Evolutionary conservation across 2,797 vertebrate genomes (phyloP).

Genomic region (Rhadinocentrus ornatus): DNA sequence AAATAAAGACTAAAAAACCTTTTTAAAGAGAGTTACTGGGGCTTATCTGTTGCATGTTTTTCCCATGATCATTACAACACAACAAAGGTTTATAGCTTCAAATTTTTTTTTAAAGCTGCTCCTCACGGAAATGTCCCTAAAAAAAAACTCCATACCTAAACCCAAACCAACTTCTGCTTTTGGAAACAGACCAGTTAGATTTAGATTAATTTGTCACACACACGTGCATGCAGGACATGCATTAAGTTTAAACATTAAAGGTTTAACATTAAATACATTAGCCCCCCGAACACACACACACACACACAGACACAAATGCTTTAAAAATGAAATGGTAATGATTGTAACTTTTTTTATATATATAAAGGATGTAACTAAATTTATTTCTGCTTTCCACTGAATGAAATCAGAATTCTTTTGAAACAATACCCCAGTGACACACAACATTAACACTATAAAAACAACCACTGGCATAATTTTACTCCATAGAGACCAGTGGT

Average conservation of each 20-base stretch:
- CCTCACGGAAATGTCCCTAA: conserved; percentile 18
- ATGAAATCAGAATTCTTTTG: conserved; percentile 4
- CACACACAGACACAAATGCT: background rate
- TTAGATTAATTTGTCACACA: conserved; percentile 76
- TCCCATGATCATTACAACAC: background rate
- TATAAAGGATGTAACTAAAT: conserved; percentile 16
- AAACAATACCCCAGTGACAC: conserved; percentile 21
- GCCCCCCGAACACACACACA: no score
- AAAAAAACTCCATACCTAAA: conserved; percentile 14
- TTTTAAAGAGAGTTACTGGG: conserved; percentile 40
- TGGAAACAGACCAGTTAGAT: conserved; percentile 67
- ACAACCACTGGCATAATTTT: conserved; percentile 38
- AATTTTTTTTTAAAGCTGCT: conserved; percentile 7
- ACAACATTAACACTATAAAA: conserved; percentile 33
- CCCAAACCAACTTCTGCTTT: background rate
- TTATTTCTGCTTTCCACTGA: conserved; percentile 20
- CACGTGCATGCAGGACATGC: conserved; percentile 67
- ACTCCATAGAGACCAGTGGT: conserved; percentile 48
- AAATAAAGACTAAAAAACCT: conserved; percentile 16
- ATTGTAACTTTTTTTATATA: background rate
- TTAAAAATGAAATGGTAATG: conserved; percentile 3
- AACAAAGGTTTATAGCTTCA: conserved; percentile 31
- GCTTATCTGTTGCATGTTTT: conserved; percentile 43
- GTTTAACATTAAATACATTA: no score
- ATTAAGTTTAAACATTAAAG: no score